A percentile compares a stretch with the other conserved stretches of the same genome.
Conservation (phyloP, 2,888 invertebrate species). For the Cryptocheilus praepositus region DNA sequence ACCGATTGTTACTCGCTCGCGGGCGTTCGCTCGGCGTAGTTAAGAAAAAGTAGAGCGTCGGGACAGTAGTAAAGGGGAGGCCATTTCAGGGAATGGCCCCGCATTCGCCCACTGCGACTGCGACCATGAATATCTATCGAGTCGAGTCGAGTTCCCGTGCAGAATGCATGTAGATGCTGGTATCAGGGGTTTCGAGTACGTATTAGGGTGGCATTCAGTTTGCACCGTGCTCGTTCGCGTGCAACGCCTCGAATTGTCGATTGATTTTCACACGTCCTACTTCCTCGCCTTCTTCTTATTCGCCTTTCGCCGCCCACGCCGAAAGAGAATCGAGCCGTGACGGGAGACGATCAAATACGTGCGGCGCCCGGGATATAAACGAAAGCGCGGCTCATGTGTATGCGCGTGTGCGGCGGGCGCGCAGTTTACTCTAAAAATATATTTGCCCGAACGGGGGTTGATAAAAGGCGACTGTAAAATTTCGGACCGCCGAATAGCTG, state of each 20-base stretch:
- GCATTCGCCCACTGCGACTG: constrained; percentile 52
- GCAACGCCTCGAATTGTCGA: constrained; percentile 57
- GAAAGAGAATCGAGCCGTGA: too few species aligned
- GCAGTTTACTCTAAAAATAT: too few species aligned
- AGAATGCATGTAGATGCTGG: constrained; percentile 49
- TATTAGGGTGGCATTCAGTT: constrained; percentile 58
- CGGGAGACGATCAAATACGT: too few species aligned
- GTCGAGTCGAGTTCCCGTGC: constrained; percentile 44
- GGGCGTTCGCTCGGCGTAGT: background rate
- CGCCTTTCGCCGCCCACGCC: too few species aligned
- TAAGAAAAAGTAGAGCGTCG: constrained; percentile 29
- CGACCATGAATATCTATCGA: constrained; percentile 59
- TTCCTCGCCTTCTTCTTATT: background rate
- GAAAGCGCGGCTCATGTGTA: too few species aligned
- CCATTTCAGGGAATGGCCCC: constrained; percentile 52
- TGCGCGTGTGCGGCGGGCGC: too few species aligned
- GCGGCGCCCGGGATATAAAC: too few species aligned
- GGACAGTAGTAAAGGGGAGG: constrained; percentile 44
- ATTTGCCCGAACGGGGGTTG: too few species aligned
- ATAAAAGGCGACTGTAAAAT: too few species aligned
- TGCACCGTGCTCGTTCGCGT: constrained; percentile 49
- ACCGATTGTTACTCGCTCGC: constrained; percentile 14
- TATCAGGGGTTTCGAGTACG: constrained; percentile 54
- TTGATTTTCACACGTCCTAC: constrained; percentile 31
- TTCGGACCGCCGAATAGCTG: too few species aligned